Conservation (phyloP, 2,113 vertebrate genomes). For the Chaetodon auriga region DNA sequence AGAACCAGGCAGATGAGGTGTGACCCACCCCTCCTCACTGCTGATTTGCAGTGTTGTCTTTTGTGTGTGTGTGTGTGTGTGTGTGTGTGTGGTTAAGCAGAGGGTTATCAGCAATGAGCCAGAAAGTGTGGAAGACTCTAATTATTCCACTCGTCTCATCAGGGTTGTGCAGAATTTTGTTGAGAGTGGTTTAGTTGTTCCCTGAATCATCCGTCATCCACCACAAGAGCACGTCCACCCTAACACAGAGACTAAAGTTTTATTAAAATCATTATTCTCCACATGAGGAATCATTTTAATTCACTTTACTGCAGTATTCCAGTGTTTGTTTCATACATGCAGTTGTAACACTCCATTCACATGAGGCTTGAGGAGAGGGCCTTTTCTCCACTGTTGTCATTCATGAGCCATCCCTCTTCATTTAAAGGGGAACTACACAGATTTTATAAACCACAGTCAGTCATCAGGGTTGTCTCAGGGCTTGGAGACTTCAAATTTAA, state of each 20-base stretch:
- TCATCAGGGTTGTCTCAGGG: neutral
- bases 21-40: conserved; percentile 31
- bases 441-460: neutral
- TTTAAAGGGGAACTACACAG: neutral
- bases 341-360: neutral
- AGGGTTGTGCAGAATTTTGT: conserved; percentile 11
- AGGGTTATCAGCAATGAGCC: conserved; percentile 56
- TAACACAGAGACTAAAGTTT: neutral
- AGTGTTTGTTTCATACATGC: neutral
- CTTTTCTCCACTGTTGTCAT: neutral
- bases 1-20: conserved; percentile 30
- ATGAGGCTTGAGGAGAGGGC: neutral
- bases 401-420: neutral
- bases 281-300: neutral
- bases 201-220: conserved; percentile 9
- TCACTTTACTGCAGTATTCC: neutral
- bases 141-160: conserved; percentile 55
- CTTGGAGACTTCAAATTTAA: neutral
- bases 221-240: neutral
- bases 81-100: conserved; percentile 1
- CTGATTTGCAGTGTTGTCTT: conserved; percentile 8
- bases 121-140: conserved; percentile 52
- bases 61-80: conserved; percentile 10
- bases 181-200: conserved; percentile 7
- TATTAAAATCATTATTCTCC: conserved; percentile 41